Evolutionary conservation across 2,888 invertebrate species (phyloP).

Genomic region (Ypsolopha sequella): DNA sequence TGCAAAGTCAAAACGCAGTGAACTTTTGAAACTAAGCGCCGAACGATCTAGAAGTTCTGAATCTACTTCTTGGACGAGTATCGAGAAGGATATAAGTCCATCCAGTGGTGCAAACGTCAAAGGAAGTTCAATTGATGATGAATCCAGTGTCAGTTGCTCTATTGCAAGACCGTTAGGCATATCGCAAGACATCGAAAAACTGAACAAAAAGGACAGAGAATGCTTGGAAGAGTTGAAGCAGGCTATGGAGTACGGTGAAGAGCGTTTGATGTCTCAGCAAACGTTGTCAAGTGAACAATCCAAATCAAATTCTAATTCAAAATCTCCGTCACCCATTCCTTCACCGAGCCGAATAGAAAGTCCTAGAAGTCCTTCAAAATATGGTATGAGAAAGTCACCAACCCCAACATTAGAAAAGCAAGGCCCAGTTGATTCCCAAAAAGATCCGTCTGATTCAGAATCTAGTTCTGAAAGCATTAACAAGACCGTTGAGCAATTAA

Average conservation of each 20-base stretch:
- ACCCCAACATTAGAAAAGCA: conserved; percentile 75
- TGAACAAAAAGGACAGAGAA: conserved; percentile 74
- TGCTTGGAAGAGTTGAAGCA: conserved; percentile 72
- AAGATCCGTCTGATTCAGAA: conserved; percentile 72
- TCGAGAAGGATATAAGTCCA: conserved; percentile 79
- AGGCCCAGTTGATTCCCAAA: conserved; percentile 65
- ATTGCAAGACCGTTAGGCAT: conserved; percentile 84
- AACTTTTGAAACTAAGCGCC: conserved; percentile 75
- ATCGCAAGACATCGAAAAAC: conserved; percentile 78
- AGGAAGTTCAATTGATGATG: conserved; percentile 77
- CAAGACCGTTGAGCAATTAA: conserved; percentile 55
- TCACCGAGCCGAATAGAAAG: conserved; percentile 48
- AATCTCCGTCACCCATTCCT: conserved; percentile 44
- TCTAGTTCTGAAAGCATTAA: conserved; percentile 69
- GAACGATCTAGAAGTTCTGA: conserved; percentile 85
- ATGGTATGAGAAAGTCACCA: conserved; percentile 52
- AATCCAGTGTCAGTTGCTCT: conserved; percentile 83
- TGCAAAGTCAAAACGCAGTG: conserved; percentile 63
- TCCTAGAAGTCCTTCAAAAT: conserved; percentile 54
- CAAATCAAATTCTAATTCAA: conserved; percentile 56
- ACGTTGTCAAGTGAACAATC: conserved; percentile 60
- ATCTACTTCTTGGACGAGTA: conserved; percentile 83
- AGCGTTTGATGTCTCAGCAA: conserved; percentile 53
- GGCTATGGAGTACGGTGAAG: conserved; percentile 67
- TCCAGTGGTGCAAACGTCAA: conserved; percentile 71